phyloP scores from a whole-genome alignment of 2,113 vertebrate genomes.

The Poecilia latipinna region DNA sequence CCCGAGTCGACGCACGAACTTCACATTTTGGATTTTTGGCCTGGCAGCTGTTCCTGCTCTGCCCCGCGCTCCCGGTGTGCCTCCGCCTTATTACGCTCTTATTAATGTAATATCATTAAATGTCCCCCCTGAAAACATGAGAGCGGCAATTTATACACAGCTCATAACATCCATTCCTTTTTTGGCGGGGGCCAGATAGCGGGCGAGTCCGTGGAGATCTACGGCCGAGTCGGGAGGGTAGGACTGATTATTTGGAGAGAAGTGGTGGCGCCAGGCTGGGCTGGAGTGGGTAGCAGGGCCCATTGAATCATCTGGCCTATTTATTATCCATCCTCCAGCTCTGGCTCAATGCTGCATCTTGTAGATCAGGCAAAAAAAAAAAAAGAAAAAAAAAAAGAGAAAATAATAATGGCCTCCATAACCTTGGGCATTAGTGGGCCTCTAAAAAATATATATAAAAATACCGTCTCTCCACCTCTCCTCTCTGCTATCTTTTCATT shows the following conservation, averaged over 20 bases:
- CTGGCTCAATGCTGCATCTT: slow-evolving; percentile 60
- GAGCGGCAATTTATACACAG: slow-evolving; percentile 44
- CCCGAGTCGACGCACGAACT: slow-evolving; percentile 27
- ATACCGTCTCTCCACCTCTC: slow-evolving; percentile 31
- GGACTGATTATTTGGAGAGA: slow-evolving; percentile 57
- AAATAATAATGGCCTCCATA: slow-evolving; percentile 70
- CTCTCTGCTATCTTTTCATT: slow-evolving; percentile 61
- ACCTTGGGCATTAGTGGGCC: slow-evolving; percentile 53
- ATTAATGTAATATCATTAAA: slow-evolving; percentile 74
- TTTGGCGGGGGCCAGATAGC: slow-evolving; percentile 49
- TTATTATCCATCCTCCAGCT: slow-evolving; percentile 68
- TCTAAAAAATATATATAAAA: slow-evolving; percentile 36
- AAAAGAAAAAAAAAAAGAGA: too few species aligned
- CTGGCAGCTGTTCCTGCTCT: slow-evolving; percentile 64
- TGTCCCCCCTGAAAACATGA: slow-evolving; percentile 59
- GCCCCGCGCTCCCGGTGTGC: slow-evolving; percentile 39
- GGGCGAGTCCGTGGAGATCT: slow-evolving; percentile 48
- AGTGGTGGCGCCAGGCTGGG: slow-evolving; percentile 11
- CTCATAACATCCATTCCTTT: slow-evolving; percentile 38
- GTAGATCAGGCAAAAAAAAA: slow-evolving; percentile 45
- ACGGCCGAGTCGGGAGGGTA: slow-evolving; percentile 22
- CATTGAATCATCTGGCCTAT: slow-evolving; percentile 62
- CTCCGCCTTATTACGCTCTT: slow-evolving; percentile 60
- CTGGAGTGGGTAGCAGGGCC: slow-evolving; percentile 2
- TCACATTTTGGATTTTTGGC: slow-evolving; percentile 55